Evolutionary conservation across 2,888 invertebrate species (phyloP), one percentile per base, ranked within the genome.

Genomic region (Folsomia candida): DNA sequence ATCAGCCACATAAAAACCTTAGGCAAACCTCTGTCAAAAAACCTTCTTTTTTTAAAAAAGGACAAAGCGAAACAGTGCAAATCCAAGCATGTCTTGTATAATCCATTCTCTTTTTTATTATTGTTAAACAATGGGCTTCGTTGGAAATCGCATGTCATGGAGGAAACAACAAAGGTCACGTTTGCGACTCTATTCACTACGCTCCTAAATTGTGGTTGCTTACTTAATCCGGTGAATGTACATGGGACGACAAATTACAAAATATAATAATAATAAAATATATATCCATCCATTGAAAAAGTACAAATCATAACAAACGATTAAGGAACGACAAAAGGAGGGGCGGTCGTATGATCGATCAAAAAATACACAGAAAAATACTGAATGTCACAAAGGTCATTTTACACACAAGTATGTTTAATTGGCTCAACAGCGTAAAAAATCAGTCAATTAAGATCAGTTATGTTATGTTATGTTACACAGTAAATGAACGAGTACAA

Each of bases 381-480:
- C 37, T 54, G 22, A 54, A 54, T 14, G 54, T 54, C 54, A 54
- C 20, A 54, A 54, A 54, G 54, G 54, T 54, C 54, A 54, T 54
- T 54, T 54, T 20, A n/a, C 54, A 54, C n/a, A n/a, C n/a, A n/a
- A 37, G 14, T 37, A 37, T 4, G 4, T 37, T 4, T 54, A 54
- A 54, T 54, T 54, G 54, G n/a, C 54, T 14, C 54, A 18, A 22
- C 54, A 6, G 54, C 54, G 54, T 54, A 54, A 18, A 54, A 54
- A 54, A 54, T 54, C 54, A 6, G 54, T 54, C 54, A 54, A 54
- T 54, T 54, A 54, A 54, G 54, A 18, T 22, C 54, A 54, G 6
- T 54, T 54, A 54, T 20, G n/a, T 20, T 6, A 54, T 22, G 22
- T 54, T 4, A 37, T 22, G 22, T 54, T n/a, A n/a, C n/a, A n/a